Evolutionary conservation across 2,113 vertebrate species (phyloP).

Genomic region (Cricetomys ansorgei): DNA sequence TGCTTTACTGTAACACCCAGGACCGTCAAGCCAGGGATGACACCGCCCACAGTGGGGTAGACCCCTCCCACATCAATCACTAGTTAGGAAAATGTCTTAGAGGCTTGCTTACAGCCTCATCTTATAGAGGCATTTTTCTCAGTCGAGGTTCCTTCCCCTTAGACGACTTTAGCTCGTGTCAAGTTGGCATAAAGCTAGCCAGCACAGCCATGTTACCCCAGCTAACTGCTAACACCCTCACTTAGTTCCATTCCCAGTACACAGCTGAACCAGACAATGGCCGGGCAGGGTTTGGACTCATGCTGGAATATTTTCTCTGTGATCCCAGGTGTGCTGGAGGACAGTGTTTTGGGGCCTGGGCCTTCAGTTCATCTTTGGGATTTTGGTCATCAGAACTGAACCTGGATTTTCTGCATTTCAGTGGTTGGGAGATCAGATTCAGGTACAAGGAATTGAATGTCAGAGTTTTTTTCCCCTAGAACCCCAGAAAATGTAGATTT

Average conservation of each 20-base stretch:
- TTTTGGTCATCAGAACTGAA: conserved; percentile 94
- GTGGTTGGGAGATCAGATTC: conserved; percentile 95
- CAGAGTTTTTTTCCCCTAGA: background rate
- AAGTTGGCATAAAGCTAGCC: background rate
- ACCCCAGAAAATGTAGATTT: background rate
- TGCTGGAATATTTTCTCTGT: conserved; percentile 46
- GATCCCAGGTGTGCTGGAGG: conserved; percentile 91
- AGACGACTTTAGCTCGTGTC: background rate
- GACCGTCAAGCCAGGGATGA: background rate
- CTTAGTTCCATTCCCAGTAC: background rate
- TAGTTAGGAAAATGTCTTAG: background rate
- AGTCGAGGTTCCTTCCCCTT: background rate
- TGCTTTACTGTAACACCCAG: background rate
- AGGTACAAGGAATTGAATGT: conserved; percentile 87
- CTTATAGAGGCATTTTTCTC: background rate
- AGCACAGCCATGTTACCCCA: background rate
- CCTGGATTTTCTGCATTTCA: conserved; percentile 91
- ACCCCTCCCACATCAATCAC: background rate
- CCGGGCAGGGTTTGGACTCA: background rate
- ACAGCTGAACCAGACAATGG: background rate
- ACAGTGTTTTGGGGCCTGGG: conserved; percentile 94
- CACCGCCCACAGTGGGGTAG: background rate
- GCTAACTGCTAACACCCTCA: background rate
- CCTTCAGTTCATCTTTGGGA: conserved; percentile 92
- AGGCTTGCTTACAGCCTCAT: background rate